Base-by-base conservation (phyloP, 2,113 vertebrate genomes). In the Ammospiza caudacuta region DNA sequence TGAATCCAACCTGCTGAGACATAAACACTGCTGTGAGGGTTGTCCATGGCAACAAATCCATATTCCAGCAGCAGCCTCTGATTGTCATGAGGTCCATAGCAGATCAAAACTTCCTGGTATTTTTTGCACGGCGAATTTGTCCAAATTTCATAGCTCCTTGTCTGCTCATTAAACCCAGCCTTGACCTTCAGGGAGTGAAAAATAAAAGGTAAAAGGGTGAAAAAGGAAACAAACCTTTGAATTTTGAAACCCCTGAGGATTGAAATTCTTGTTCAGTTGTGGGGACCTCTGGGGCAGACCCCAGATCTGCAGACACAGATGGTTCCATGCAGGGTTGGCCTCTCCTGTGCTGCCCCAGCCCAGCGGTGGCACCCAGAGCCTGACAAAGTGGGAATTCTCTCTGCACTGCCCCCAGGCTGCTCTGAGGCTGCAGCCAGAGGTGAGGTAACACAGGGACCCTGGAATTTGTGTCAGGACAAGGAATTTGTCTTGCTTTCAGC, bases 31-130 rank as follows among this genome's bases (percentile, higher is more conserved):
- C 98, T 98, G 43, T 99, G 98, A n/a, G 98, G 99, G 85, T 99
- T 99, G 20, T 28, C 22, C 35, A 16, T 3, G 17, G 98, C 96
- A 31, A 99, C 94, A 75, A 99, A 99, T 29, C 99, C 99, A 6
- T 99, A 99, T 78, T 99, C 99, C 23, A 99, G 94, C 72, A 99
- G 97, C 90, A 99, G 98, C 12, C 97, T 98, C 86, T 99, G 99
- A 92, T 98, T 99, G 51, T 99, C 99, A 28, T 99, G 99, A 78
- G 98, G 98, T 11, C 99, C 99, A 6, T 99, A 99, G 97, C 98
- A 99, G 84, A 99, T 99, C 93, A 99, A 99, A 9, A 98, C 98
- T 96, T 99, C 98, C 75, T 98, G 87, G 5, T 98, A 93, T 78
- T 96, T 97, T 28, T 10, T 95, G 17, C 97, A 98, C 18, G 73